A percentile compares a stretch with the other conserved stretches of the same genome.
Conservation (phyloP, 2,888 invertebrate species). For the Acleris emargana region DNA sequence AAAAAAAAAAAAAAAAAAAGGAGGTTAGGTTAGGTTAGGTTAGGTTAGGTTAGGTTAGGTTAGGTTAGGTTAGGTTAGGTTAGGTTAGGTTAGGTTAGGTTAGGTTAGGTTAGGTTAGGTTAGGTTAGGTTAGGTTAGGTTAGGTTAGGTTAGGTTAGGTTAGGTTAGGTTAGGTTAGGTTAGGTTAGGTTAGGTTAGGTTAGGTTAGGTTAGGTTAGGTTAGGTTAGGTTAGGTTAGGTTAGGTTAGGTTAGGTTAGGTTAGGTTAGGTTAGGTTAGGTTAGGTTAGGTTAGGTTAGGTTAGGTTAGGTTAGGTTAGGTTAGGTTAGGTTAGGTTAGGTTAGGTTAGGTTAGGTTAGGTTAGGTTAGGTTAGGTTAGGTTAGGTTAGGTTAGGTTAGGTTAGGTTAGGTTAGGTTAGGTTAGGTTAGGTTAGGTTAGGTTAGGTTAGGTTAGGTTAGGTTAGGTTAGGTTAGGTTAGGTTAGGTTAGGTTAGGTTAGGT, state of each 20-base stretch:
- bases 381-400: slow-evolving; percentile 41
- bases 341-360: slow-evolving; percentile 38
- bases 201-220: slow-evolving; percentile 9
- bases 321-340: slow-evolving; percentile 35
- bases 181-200: slow-evolving; percentile 27
- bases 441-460: slow-evolving; percentile 43
- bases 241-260: slow-evolving; percentile 18
- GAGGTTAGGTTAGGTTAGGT: slow-evolving; percentile 27
- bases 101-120: slow-evolving; percentile 28
- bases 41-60: slow-evolving; percentile 27
- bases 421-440: slow-evolving; percentile 43
- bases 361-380: slow-evolving; percentile 38
- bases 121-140: slow-evolving; percentile 28
- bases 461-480: slow-evolving; percentile 45
- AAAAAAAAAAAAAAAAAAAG: too few species aligned
- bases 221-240: slow-evolving; percentile 14
- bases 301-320: slow-evolving; percentile 42
- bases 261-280: slow-evolving; percentile 12
- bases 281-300: slow-evolving; percentile 35
- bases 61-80: slow-evolving; percentile 28
- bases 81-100: slow-evolving; percentile 28
- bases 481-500: slow-evolving; percentile 44
- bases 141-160: slow-evolving; percentile 29
- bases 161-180: slow-evolving; percentile 28
- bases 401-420: slow-evolving; percentile 42